phyloP scores from a whole-genome alignment of 2,113 vertebrate species.

The Ondatra zibethicus region DNA sequence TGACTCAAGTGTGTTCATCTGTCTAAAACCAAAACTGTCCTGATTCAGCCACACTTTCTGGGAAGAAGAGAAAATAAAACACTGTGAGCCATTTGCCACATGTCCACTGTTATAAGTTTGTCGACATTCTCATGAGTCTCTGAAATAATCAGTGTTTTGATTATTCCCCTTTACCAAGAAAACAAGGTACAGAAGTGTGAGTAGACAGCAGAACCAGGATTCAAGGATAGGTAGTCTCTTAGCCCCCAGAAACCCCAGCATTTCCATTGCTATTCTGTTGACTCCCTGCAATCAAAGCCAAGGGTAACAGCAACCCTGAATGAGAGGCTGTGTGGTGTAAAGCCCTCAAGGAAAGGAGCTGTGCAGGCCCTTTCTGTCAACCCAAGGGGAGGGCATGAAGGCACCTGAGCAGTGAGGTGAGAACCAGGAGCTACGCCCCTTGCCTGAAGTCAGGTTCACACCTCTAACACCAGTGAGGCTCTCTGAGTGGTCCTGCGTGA shows the following conservation, averaged over 20 bases:
- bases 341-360: neutral
- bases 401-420: neutral
- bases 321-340: neutral
- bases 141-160: neutral
- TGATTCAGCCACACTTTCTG: neutral
- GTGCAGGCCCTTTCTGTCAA: too few species aligned
- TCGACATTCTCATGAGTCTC: neutral
- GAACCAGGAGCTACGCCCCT: neutral
- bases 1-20: neutral
- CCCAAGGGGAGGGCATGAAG: neutral
- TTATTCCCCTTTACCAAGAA: neutral
- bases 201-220: neutral
- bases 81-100: neutral
- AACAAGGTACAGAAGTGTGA: neutral
- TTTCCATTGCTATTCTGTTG: too few species aligned
- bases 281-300: neutral
- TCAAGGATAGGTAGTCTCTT: neutral
- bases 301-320: neutral
- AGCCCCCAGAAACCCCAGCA: neutral
- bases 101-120: neutral
- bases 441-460: neutral
- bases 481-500: neutral
- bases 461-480: neutral
- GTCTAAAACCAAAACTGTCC: slow-evolving; percentile 14
- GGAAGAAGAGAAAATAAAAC: neutral